Percentiles rank a stretch among this genome's conserved stretches.
phyloP scores from a whole-genome alignment of 1,140 invertebrate genomes.

The Drosophila rufa region DNA sequence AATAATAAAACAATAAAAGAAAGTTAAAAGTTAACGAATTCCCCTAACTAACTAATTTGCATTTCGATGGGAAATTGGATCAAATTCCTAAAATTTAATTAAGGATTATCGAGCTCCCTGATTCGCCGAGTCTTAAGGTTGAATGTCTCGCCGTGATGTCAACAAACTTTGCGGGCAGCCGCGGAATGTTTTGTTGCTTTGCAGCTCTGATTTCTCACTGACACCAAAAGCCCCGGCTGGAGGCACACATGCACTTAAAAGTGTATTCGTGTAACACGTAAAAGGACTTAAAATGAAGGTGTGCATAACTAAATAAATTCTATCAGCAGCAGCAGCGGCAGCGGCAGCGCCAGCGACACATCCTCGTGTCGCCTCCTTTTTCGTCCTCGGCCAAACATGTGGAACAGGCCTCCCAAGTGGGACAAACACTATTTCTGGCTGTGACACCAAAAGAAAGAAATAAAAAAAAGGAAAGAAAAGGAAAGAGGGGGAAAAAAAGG shows the following conservation, averaged over 20 bases:
- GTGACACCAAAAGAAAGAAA: constrained; percentile 34
- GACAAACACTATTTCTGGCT: constrained; percentile 51
- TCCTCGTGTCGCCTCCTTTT: constrained; percentile 31
- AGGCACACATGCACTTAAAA: constrained; percentile 54
- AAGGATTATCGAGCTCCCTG: too few species aligned
- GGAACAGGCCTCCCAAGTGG: constrained; percentile 62
- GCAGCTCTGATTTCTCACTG: constrained; percentile 25
- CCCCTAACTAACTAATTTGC: neutral
- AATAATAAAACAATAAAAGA: neutral
- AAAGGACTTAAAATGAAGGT: constrained; percentile 78
- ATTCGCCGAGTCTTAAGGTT: neutral
- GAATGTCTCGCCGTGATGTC: constrained; percentile 12
- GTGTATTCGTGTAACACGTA: constrained; percentile 76
- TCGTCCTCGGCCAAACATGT: constrained; percentile 47
- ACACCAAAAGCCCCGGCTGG: constrained; percentile 14
- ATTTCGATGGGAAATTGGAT: neutral
- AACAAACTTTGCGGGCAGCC: constrained; percentile 28
- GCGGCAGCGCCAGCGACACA: constrained; percentile 16
- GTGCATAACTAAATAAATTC: constrained; percentile 83
- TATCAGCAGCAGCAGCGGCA: constrained; percentile 61
- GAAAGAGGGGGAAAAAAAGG: neutral
- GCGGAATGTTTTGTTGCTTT: constrained; percentile 8
- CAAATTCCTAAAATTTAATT: too few species aligned
- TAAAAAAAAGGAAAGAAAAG: neutral
- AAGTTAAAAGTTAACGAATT: neutral